These are phyloP conservation scores for Apus apus DNA, from an alignment of 2,113 vertebrate genomes.

Conservation along the genomic window DNA sequence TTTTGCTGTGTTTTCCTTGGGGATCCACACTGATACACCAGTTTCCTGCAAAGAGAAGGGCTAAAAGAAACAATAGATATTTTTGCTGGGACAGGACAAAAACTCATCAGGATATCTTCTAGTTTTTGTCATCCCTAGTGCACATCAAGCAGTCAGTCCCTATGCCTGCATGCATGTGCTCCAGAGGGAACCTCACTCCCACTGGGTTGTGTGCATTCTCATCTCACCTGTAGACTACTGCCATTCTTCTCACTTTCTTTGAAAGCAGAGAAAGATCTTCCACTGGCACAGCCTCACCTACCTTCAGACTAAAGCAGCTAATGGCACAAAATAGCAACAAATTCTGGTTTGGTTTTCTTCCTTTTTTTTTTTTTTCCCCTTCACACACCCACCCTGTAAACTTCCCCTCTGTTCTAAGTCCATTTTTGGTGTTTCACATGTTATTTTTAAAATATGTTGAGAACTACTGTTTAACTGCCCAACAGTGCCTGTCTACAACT, in stretches of 20 bases:
- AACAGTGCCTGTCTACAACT: accelerated
- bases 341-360: too few species aligned
- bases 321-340: not conserved
- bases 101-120: accelerated
- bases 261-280: not conserved
- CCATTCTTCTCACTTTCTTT: not conserved
- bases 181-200: not conserved
- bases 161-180: accelerated
- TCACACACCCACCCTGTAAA: not conserved
- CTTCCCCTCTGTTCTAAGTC: not conserved
- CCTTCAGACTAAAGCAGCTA: not conserved
- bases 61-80: not conserved
- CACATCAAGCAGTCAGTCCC: not conserved
- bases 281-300: not conserved
- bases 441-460: not conserved
- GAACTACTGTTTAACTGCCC: not conserved
- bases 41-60: not conserved
- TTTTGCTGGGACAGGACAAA: not conserved
- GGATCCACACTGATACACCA: not conserved
- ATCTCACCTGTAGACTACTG: not conserved
- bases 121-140: not conserved
- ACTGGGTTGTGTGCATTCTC: not conserved
- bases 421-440: accelerated
- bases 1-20: not conserved
- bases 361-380: not conserved